Evolutionary conservation across 2,888 invertebrate genomes (phyloP).

Genomic region (Ochropacha duplaris): DNA sequence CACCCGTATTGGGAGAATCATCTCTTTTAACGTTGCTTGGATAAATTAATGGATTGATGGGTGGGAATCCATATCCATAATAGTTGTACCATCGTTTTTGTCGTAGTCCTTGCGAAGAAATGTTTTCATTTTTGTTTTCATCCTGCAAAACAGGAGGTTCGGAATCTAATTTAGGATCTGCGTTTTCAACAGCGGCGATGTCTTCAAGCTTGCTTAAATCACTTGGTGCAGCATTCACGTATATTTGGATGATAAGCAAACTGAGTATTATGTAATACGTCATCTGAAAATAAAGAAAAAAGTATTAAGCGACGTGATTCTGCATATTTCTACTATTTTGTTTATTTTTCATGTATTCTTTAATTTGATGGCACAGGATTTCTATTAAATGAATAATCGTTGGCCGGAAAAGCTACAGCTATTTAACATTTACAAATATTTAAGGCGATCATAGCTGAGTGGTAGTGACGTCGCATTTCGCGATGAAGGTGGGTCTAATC

Average conservation of each 20-base stretch:
- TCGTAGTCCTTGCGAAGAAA: conserved; percentile 36
- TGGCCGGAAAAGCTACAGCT: no score
- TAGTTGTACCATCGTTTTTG: conserved; percentile 57
- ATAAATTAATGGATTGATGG: conserved; percentile 38
- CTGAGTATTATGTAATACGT: conserved; percentile 39
- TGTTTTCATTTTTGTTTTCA: conserved; percentile 27
- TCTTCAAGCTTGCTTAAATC: conserved; percentile 39
- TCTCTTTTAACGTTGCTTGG: conserved; percentile 39
- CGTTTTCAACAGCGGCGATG: conserved; percentile 32
- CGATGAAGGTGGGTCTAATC: no score
- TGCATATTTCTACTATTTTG: background rate
- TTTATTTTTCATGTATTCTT: no score
- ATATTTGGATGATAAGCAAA: conserved; percentile 45
- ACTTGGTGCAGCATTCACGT: conserved; percentile 52
- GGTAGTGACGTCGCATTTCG: no score
- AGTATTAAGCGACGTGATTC: conserved; percentile 2
- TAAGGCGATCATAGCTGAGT: no score
- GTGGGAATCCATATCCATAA: conserved; percentile 42
- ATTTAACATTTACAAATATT: no score
- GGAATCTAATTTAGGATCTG: conserved; percentile 33
- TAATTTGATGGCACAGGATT: no score
- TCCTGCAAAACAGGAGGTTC: conserved; percentile 27
- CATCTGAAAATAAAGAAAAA: conserved; percentile 63
- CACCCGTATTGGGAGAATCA: conserved; percentile 29
- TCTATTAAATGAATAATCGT: no score